Evolutionary conservation across 2,113 vertebrate species (phyloP), one percentile per base, ranked within the genome.

Genomic region (Typhlomys cinereus): DNA sequence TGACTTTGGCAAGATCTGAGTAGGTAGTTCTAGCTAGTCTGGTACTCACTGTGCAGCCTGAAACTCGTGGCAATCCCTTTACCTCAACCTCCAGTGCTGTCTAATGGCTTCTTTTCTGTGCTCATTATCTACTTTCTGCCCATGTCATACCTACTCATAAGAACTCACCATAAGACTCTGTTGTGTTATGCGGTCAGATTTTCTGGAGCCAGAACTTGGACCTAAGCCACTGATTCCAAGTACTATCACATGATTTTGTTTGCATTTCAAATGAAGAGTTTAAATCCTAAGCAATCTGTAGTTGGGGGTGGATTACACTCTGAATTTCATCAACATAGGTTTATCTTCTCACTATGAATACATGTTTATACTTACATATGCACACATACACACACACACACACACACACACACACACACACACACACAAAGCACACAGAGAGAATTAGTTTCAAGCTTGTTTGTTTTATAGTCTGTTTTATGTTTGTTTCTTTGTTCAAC

Each of bases 381-480:
- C 1, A 50, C 8, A 57, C 7, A 39, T 13, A 31, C 27, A 50
- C 31, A 46, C 54, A 71, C 57, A 62, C 39, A 39, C 54, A 62
- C 44, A 75, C 86, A 85, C 54, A 89, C 44, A 80, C 7, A 44
- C 29, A 48, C 27, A 59, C 36, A 44, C 29, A 39, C 18, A 34
- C 41, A 48, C 7, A 13, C 25, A 44, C 2, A 69, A 20, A 69
- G n/a, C n/a, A n/a, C 34, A 21, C 15, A 69, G 34, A 39, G 36
- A 25, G 20, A 69, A 21, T n/a, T 15, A 29, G 31, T n/a, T 79
- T 7, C 29, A 36, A 34, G 15, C 31, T 5, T 46, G 39, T 34
- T 95, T 76, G 73, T 71, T 89, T 94, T 83, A 75, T 20, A 61
- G 57, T 90, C 39, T 91, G 36, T 66, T 81, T 78, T 80, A 59